phyloP scores from a whole-genome alignment of 2,888 invertebrate species.

The Xanthostigma xanthostigma region DNA sequence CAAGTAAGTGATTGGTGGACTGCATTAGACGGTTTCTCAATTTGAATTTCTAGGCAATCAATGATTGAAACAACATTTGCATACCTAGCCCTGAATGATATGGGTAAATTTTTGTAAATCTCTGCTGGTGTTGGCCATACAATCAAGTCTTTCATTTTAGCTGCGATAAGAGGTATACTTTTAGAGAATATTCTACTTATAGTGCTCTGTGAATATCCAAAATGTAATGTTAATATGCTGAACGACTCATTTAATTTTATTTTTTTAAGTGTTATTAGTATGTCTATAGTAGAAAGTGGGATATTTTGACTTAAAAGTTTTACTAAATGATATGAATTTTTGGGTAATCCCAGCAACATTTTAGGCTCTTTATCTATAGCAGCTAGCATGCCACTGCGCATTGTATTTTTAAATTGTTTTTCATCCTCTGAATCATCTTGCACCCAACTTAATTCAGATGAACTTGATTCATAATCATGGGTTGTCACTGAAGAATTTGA shows the following conservation, averaged over 20 bases:
- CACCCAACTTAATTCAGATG: not conserved
- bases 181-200: slow-evolving; percentile 3
- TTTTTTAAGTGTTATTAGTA: slow-evolving; percentile 6
- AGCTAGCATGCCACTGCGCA: not conserved
- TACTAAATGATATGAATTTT: slow-evolving; percentile 3
- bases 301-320: slow-evolving; percentile 3
- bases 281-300: slow-evolving; percentile 2
- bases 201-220: too few relatives aligned
- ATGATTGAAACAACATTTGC: not conserved
- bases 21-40: not conserved
- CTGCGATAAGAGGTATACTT: slow-evolving; percentile 3
- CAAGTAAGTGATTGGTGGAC: slow-evolving; percentile 1
- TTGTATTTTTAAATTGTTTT: not conserved
- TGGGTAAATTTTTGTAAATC: not conserved
- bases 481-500: too few relatives aligned
- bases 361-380: not conserved
- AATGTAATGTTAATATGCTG: too few relatives aligned
- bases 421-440: not conserved
- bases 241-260: slow-evolving; percentile 5
- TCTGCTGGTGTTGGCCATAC: slow-evolving; percentile 2
- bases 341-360: too few relatives aligned
- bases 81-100: slow-evolving; percentile 1
- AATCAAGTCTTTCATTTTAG: slow-evolving; percentile 5
- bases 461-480: too few relatives aligned
- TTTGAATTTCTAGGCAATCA: not conserved